Conservation (phyloP, 92 coral and sea anemone genomes). For the Paragorgia papillata region DNA sequence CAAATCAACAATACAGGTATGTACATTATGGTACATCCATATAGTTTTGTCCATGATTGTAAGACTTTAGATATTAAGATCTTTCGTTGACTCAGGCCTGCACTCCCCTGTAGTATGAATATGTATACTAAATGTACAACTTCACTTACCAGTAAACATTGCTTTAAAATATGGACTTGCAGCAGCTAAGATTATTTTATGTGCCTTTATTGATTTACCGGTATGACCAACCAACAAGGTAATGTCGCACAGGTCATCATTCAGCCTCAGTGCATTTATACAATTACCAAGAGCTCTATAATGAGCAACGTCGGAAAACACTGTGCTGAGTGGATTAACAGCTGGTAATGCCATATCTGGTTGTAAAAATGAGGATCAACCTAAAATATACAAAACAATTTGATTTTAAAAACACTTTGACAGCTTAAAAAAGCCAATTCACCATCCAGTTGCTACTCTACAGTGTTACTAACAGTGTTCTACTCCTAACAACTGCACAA, state of each 20-base stretch:
- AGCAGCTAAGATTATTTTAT: conserved; percentile 89
- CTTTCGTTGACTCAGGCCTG: too few relatives aligned
- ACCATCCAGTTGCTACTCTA: too few relatives aligned
- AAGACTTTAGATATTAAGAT: too few relatives aligned
- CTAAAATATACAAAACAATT: not conserved
- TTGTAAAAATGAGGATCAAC: not conserved
- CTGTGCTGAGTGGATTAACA: not conserved
- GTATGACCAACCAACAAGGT: conserved; percentile 75
- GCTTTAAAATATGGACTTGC: conserved; percentile 95
- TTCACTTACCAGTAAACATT: conserved; percentile 96
- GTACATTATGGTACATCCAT: too few relatives aligned
- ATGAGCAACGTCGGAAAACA: conserved; percentile 85
- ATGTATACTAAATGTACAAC: too few relatives aligned
- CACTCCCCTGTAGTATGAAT: too few relatives aligned
- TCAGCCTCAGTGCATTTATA: conserved; percentile 69
- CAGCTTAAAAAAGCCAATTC: not conserved
- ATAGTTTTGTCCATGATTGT: too few relatives aligned
- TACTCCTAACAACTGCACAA: too few relatives aligned
- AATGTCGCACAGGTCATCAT: conserved; percentile 94
- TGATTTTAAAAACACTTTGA: not conserved
- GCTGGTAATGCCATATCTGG: not conserved
- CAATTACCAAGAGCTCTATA: conserved; percentile 69
- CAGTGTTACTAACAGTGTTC: too few relatives aligned
- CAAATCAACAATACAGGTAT: too few relatives aligned
- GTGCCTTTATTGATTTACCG: conserved; percentile 67